These are phyloP conservation scores for rat (Rattus norvegicus) DNA, from an alignment of 2,113 vertebrate genomes.

Conservation along the genomic window DNA sequence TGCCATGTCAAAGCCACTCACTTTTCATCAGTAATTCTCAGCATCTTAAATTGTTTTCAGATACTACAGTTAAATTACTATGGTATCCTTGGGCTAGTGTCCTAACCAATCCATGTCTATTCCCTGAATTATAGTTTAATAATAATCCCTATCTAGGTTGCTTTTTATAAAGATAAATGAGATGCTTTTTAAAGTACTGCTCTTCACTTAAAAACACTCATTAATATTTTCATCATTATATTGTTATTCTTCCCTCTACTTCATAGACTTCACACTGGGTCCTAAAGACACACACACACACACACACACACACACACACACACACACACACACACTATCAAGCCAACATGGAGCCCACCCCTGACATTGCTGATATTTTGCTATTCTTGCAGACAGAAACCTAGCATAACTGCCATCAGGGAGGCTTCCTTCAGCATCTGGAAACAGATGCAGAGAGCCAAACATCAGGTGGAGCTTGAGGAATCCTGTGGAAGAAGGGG, in stretches of 20 bases:
- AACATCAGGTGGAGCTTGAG: too few relatives aligned
- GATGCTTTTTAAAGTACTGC: conserved; percentile 14
- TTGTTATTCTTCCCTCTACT: background rate
- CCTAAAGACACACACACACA: background rate
- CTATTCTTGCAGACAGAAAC: too few relatives aligned
- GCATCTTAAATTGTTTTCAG: background rate
- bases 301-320: background rate
- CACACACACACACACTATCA: background rate
- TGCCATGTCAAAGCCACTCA: background rate
- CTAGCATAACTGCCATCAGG: too few relatives aligned
- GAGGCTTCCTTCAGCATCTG: too few relatives aligned
- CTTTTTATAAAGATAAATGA: background rate
- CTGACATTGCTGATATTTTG: too few relatives aligned
- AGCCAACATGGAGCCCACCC: background rate
- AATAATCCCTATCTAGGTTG: background rate
- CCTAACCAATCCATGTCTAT: background rate
- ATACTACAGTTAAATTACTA: too few relatives aligned
- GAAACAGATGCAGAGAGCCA: too few relatives aligned
- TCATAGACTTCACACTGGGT: background rate
- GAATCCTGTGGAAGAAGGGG: too few relatives aligned
- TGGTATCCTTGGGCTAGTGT: background rate
- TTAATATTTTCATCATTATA: background rate
- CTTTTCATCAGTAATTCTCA: background rate
- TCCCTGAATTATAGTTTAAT: background rate
- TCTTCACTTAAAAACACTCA: background rate